phyloP scores from a whole-genome alignment of 2,113 vertebrate species.

The Cavia porcellus region DNA sequence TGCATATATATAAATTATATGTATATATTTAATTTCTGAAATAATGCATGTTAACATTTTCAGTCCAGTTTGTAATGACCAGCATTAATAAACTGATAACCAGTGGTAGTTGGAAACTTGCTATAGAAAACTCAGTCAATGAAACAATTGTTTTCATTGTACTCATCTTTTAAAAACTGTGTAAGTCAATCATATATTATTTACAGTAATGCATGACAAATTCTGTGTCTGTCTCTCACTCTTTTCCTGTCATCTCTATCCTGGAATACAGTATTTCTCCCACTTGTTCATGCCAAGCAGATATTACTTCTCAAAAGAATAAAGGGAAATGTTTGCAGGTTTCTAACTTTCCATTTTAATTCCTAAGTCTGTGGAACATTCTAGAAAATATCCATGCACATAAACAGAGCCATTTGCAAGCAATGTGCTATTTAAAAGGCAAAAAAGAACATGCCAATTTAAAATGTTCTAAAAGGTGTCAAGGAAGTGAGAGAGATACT shows the following conservation, averaged over 20 bases:
- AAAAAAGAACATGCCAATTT: constrained; percentile 85
- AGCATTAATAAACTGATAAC: not conserved
- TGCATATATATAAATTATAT: not conserved
- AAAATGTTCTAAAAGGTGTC: constrained; percentile 84
- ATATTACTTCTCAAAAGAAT: constrained; percentile 76
- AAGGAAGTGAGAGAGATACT: constrained; percentile 78
- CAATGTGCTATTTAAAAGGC: constrained; percentile 84
- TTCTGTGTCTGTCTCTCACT: not conserved
- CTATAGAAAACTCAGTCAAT: constrained; percentile 44
- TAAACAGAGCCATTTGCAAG: constrained; percentile 85
- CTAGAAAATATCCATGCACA: constrained; percentile 76
- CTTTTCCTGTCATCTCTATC: constrained; percentile 35
- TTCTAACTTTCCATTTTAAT: constrained; percentile 83
- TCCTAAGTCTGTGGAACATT: constrained; percentile 80
- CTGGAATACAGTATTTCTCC: constrained; percentile 68
- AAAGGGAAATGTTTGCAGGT: constrained; percentile 81
- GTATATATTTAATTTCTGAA: not conserved
- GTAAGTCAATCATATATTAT: not conserved
- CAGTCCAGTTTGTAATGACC: not conserved
- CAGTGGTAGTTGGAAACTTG: not conserved
- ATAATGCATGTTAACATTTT: constrained; percentile 34
- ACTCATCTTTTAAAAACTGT: constrained; percentile 11
- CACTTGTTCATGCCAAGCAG: constrained; percentile 72
- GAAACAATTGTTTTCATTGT: not conserved
- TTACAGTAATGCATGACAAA: constrained; percentile 13